Conservation (phyloP, 2,797 vertebrate genomes). For the Enteromius fasciolatus region DNA sequence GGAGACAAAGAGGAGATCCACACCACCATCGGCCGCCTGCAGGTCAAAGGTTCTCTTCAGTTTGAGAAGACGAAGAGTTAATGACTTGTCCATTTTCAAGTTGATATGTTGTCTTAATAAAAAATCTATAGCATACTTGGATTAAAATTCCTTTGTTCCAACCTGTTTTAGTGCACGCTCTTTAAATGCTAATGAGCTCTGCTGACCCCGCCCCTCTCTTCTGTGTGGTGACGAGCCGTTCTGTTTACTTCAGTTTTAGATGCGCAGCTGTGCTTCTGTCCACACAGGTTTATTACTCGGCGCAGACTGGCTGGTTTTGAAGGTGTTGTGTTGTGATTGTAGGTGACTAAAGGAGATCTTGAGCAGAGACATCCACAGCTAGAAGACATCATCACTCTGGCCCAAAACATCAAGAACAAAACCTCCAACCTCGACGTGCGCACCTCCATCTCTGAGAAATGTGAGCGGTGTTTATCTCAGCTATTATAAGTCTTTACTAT, state of each 20-base stretch:
- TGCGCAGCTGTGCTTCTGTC: neutral
- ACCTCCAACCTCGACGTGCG: constrained; percentile 91
- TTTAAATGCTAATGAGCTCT: too few species aligned
- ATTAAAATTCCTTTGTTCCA: too few species aligned
- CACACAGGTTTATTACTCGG: neutral
- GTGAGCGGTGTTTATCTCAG: constrained; percentile 70
- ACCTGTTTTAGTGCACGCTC: too few species aligned
- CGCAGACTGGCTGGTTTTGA: neutral
- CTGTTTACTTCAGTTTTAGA: too few species aligned
- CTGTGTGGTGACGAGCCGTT: too few species aligned
- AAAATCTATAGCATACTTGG: too few species aligned
- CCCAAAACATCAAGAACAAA: constrained; percentile 98
- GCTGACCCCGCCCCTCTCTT: too few species aligned
- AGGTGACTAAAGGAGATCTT: constrained; percentile 93
- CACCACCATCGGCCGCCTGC: constrained; percentile 88
- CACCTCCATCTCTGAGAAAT: constrained; percentile 92
- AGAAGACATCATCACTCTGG: constrained; percentile 92
- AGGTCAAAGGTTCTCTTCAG: constrained; percentile 74
- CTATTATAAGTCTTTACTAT: too few species aligned
- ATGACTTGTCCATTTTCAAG: too few species aligned
- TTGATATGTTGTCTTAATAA: too few species aligned
- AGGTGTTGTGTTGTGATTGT: constrained; percentile 27
- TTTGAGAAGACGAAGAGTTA: neutral
- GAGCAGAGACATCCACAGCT: constrained; percentile 92
- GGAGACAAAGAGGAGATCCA: constrained; percentile 93